phyloP scores from a whole-genome alignment of 1,140 invertebrate species.

The Cotesia vestalis region DNA sequence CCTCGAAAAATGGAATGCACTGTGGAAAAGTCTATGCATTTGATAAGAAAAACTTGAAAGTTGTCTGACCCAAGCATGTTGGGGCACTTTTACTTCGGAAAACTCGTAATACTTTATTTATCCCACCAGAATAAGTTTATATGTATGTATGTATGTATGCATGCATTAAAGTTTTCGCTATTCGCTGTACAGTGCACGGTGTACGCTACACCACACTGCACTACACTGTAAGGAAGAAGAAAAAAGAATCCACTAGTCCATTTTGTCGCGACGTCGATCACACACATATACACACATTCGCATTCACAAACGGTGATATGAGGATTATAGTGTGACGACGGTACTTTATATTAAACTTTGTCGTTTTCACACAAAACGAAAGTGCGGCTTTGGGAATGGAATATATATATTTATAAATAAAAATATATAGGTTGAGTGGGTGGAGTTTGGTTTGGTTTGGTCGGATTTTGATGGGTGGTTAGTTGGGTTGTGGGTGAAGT shows the following conservation, averaged over 20 bases:
- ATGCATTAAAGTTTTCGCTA: neutral
- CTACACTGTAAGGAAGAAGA: neutral
- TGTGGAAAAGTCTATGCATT: conserved; percentile 12
- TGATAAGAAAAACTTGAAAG: conserved; percentile 3
- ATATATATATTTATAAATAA: neutral
- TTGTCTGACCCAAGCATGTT: conserved; percentile 14
- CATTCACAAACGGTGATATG: no score
- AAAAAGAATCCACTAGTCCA: conserved; percentile 30
- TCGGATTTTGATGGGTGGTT: no score
- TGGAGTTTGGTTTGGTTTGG: no score
- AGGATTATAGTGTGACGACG: neutral
- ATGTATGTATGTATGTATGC: conserved; percentile 8
- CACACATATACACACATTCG: neutral
- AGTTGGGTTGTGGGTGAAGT: neutral
- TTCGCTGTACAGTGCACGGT: no score
- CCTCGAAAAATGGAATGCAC: neutral
- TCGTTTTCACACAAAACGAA: conserved; percentile 17
- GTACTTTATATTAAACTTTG: conserved; percentile 33
- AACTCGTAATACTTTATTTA: conserved; percentile 30
- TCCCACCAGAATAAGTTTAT: conserved; percentile 19
- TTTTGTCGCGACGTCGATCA: conserved; percentile 36
- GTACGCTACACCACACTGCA: neutral
- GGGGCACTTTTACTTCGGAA: conserved; percentile 21
- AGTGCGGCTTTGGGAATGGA: conserved; percentile 6
- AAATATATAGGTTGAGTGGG: neutral